A percentile compares a stretch with the other conserved stretches of the same genome.
Evolutionary conservation across 2,113 vertebrate species (phyloP).

Genomic region (Corythoichthys intestinalis): DNA sequence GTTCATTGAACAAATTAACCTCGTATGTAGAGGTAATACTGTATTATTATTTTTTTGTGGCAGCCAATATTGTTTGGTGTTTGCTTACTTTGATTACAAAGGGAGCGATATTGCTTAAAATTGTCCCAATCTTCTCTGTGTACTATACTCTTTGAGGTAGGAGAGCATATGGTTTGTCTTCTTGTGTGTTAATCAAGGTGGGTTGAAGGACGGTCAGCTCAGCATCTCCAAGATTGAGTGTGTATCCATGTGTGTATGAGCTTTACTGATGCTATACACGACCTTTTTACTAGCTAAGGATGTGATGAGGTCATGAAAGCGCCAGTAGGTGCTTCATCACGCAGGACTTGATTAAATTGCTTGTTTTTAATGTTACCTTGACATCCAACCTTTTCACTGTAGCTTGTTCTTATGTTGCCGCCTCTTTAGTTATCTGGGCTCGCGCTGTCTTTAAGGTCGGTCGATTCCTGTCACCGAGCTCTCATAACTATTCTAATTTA

Average conservation of each 20-base stretch:
- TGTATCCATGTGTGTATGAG: not conserved
- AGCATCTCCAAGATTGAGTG: not conserved
- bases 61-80: not conserved
- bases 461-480: conserved; percentile 52
- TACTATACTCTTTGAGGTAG: not conserved
- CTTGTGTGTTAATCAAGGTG: conserved; percentile 8
- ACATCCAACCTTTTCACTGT: not conserved
- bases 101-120: not conserved
- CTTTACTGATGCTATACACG: not conserved
- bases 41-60: not conserved
- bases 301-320: not conserved
- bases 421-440: conserved; percentile 31
- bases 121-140: not conserved
- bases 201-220: conserved; percentile 20
- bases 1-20: too few relatives aligned
- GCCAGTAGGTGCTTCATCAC: not conserved
- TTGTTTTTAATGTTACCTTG: not conserved
- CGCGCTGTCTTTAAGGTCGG: conserved; percentile 21
- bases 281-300: not conserved
- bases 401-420: conserved; percentile 7
- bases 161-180: not conserved
- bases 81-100: not conserved
- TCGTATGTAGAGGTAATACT: too few relatives aligned
- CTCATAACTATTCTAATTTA: conserved; percentile 59
- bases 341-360: not conserved